Conservation (phyloP, 2,888 invertebrate genomes). For the Cephus spinipes region DNA sequence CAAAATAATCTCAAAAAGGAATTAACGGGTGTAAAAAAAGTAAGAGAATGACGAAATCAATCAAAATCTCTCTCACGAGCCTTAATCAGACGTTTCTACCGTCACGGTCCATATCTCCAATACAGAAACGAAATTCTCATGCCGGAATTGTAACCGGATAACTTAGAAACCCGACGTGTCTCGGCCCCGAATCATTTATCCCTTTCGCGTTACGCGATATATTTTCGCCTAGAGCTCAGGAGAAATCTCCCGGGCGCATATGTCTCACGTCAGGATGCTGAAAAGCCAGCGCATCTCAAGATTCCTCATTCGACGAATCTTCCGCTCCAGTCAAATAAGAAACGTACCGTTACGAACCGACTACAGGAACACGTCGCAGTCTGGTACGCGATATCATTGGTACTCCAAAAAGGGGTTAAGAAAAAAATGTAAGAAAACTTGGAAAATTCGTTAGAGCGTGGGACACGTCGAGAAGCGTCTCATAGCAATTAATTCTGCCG, state of each 20-base stretch:
- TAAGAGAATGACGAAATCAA: neutral
- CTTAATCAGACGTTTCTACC: neutral
- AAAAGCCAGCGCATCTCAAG: neutral
- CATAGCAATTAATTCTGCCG: constrained; percentile 57
- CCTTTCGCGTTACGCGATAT: neutral
- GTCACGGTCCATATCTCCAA: neutral
- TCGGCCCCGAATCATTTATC: neutral
- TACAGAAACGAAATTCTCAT: neutral
- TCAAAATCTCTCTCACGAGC: neutral
- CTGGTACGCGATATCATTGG: neutral
- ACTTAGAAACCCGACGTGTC: neutral
- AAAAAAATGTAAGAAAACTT: neutral
- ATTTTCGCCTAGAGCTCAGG: neutral
- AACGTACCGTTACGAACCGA: neutral
- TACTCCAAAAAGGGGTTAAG: neutral
- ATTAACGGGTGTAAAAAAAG: neutral
- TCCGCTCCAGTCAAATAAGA: neutral
- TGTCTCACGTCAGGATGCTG: neutral
- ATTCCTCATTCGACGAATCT: neutral
- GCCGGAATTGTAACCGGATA: neutral
- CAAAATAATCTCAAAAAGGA: neutral
- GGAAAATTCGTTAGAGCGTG: constrained; percentile 41
- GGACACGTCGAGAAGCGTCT: constrained; percentile 30
- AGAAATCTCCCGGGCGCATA: neutral
- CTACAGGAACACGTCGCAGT: neutral